A percentile compares a stretch with the other conserved stretches of the same genome.
These are phyloP conservation scores for Passerculus sandwichensis DNA, from an alignment of 2,797 vertebrate species.

Conservation along the genomic window DNA sequence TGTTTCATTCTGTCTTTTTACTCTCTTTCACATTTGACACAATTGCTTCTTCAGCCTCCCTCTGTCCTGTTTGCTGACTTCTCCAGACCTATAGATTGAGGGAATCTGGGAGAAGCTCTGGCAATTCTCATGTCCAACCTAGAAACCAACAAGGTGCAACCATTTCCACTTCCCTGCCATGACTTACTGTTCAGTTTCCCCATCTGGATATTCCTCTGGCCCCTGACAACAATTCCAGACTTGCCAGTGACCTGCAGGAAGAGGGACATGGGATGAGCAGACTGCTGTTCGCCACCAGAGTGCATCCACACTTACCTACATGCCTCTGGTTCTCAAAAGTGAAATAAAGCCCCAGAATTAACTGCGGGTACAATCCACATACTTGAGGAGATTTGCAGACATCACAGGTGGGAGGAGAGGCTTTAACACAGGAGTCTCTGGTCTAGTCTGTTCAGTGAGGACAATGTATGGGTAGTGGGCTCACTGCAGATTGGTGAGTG, in stretches of 20 bases:
- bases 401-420: not conserved
- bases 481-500: not conserved
- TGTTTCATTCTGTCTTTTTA: not conserved
- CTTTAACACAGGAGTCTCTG: not conserved
- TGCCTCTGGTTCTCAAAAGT: not conserved
- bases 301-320: not conserved
- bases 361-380: not conserved
- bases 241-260: constrained; percentile 54
- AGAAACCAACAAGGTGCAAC: not conserved
- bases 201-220: constrained; percentile 30
- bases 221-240: constrained; percentile 51
- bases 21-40: not conserved
- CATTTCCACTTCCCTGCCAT: accelerated
- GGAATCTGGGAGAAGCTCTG: not conserved
- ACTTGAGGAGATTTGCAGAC: not conserved
- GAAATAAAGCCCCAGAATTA: not conserved
- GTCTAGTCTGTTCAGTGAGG: not conserved
- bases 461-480: not conserved
- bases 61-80: not conserved
- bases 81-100: not conserved
- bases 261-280: not conserved
- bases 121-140: not conserved
- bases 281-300: not conserved
- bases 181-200: constrained; percentile 69
- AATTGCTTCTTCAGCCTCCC: not conserved